Percentiles rank a stretch among this genome's conserved stretches.
Conservation (phyloP, 2,888 invertebrate genomes). For the Drosophila neotestacea region DNA sequence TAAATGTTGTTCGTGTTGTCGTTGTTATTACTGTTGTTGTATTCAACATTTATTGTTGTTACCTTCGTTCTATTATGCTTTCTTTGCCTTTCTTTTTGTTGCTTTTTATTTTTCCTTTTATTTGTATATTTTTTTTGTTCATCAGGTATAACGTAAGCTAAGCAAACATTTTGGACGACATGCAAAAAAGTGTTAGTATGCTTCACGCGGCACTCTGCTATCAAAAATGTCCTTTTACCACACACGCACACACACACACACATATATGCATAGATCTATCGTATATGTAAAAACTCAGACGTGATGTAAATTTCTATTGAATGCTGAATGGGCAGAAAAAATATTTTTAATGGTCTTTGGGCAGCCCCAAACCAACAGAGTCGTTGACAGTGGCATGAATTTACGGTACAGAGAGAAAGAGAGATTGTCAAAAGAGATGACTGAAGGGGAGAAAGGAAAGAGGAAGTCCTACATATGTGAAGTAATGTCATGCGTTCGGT, state of each 20-base stretch:
- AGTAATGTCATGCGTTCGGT: slow-evolving; percentile 42
- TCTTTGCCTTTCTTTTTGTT: neutral
- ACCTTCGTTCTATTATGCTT: slow-evolving; percentile 42
- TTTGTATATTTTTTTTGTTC: slow-evolving; percentile 24
- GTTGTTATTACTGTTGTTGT: slow-evolving; percentile 8
- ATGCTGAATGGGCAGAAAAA: slow-evolving; percentile 80
- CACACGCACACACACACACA: slow-evolving; percentile 26
- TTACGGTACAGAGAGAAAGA: slow-evolving; percentile 21
- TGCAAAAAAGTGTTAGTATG: slow-evolving; percentile 79
- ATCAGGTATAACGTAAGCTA: slow-evolving; percentile 72
- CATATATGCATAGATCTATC: slow-evolving; percentile 16
- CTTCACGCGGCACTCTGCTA: slow-evolving; percentile 67
- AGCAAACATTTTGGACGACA: slow-evolving; percentile 66
- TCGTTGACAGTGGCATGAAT: slow-evolving; percentile 60
- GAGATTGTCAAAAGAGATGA: too few species aligned
- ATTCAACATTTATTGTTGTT: slow-evolving; percentile 70
- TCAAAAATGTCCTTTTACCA: slow-evolving; percentile 75
- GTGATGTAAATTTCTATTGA: slow-evolving; percentile 82
- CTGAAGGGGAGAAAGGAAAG: neutral
- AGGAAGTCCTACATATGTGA: slow-evolving; percentile 39
- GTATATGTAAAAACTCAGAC: slow-evolving; percentile 73
- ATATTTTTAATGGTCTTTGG: slow-evolving; percentile 79
- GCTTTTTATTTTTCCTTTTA: neutral
- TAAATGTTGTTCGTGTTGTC: slow-evolving; percentile 25
- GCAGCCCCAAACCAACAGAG: slow-evolving; percentile 30